Conservation (phyloP, 2,113 vertebrate species). For the Oncorhynchus kisutch region DNA sequence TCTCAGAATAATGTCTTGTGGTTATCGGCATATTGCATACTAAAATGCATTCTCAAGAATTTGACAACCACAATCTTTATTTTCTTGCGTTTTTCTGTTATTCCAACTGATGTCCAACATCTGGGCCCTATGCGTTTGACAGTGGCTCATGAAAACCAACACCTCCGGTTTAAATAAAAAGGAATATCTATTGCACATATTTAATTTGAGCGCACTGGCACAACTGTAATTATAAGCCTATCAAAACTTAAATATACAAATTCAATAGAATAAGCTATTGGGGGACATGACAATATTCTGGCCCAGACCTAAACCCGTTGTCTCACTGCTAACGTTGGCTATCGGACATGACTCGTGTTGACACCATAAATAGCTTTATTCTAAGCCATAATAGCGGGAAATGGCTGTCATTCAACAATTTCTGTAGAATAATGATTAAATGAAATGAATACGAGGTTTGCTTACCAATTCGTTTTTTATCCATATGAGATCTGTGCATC, state of each 20-base stretch:
- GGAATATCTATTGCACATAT: background rate
- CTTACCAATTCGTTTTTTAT: constrained; percentile 37
- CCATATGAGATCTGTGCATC: constrained; percentile 1
- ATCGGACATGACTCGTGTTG: background rate
- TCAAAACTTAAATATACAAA: background rate
- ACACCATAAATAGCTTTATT: background rate
- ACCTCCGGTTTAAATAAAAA: background rate
- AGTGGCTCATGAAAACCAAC: background rate
- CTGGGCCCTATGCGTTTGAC: no score
- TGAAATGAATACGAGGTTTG: background rate
- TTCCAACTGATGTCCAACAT: no score
- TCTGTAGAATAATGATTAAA: background rate
- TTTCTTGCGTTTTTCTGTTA: no score
- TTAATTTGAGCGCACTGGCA: background rate
- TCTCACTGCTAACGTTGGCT: background rate
- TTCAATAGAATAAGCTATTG: background rate
- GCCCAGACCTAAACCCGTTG: background rate
- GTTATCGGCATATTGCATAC: background rate
- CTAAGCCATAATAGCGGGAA: background rate
- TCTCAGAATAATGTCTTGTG: background rate
- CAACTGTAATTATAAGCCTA: background rate
- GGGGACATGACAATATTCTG: background rate
- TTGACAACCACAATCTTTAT: no score
- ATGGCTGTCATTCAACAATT: background rate
- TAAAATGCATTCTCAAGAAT: no score